phyloP scores from a whole-genome alignment of 2,888 invertebrate species.

The Limnephilus marmoratus region DNA sequence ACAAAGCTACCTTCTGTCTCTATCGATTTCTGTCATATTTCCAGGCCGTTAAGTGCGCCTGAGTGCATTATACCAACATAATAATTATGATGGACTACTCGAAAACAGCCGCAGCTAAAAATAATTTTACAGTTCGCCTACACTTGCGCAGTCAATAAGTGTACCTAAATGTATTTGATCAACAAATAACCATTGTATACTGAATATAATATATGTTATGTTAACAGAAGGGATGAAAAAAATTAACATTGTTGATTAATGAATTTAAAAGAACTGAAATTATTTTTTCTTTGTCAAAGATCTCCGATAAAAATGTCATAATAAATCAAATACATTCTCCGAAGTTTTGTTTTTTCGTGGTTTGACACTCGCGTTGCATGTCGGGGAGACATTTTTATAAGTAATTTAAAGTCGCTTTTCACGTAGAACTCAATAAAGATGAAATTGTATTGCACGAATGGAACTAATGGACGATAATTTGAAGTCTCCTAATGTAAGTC shows the following conservation, averaged over 20 bases:
- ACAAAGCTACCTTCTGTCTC: conserved; percentile 30
- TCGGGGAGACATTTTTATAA: conserved; percentile 7
- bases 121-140: neutral
- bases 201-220: neutral
- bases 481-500: conserved; percentile 33
- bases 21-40: conserved; percentile 40
- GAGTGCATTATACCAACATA: conserved; percentile 35
- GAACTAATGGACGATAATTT: conserved; percentile 52
- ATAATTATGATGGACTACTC: conserved; percentile 27
- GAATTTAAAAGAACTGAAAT: neutral
- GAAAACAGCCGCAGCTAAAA: conserved; percentile 16
- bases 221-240: neutral
- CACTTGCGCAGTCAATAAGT: neutral
- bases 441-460: conserved; percentile 40
- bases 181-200: neutral
- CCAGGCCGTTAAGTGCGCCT: conserved; percentile 21
- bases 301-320: conserved; percentile 10
- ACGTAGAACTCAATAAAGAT: conserved; percentile 35
- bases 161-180: neutral
- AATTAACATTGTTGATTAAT: conserved; percentile 24
- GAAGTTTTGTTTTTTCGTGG: neutral
- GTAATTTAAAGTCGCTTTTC: conserved; percentile 30
- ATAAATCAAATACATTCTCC: conserved; percentile 7
- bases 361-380: conserved; percentile 26
- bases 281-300: conserved; percentile 19